Evolutionary conservation across 2,888 invertebrate genomes (phyloP).

Genomic region (Cacoxenus indagator): DNA sequence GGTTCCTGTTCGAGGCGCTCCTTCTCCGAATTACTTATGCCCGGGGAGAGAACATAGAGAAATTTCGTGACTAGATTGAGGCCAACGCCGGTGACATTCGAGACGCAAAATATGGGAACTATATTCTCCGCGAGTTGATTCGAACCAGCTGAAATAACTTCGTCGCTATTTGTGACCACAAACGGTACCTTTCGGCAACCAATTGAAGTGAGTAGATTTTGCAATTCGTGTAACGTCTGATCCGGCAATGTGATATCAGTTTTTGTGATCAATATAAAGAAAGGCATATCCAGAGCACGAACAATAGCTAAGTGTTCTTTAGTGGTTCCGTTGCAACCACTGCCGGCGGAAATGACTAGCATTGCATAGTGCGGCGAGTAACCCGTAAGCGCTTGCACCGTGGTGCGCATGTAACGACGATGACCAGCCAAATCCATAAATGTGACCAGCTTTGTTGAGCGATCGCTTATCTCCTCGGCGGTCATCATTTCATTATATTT

Average conservation of each 20-base stretch:
- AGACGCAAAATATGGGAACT: slow-evolving; percentile 88
- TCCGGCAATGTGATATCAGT: slow-evolving; percentile 83
- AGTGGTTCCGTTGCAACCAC: slow-evolving; percentile 85
- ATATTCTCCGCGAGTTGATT: slow-evolving; percentile 77
- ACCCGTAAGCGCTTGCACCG: slow-evolving; percentile 93
- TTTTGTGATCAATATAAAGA: slow-evolving; percentile 95
- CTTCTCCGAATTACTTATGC: slow-evolving; percentile 76
- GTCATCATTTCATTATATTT: slow-evolving; percentile 90
- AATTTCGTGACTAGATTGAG: slow-evolving; percentile 87
- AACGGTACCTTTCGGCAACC: slow-evolving; percentile 78
- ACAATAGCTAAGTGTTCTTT: slow-evolving; percentile 92
- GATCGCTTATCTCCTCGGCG: slow-evolving; percentile 93
- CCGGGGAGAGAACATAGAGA: slow-evolving; percentile 85
- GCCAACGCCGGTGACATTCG: slow-evolving; percentile 90
- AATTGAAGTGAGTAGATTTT: slow-evolving; percentile 76
- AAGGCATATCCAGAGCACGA: slow-evolving; percentile 85
- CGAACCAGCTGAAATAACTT: slow-evolving; percentile 80
- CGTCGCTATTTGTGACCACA: slow-evolving; percentile 78
- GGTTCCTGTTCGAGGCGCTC: slow-evolving; percentile 81
- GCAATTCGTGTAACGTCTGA: slow-evolving; percentile 74
- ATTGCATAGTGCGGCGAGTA: slow-evolving; percentile 94
- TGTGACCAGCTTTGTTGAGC: slow-evolving; percentile 92
- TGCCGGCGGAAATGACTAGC: slow-evolving; percentile 86
- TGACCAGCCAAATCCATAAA: slow-evolving; percentile 97
- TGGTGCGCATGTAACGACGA: slow-evolving; percentile 94